Percentiles rank a stretch among this genome's conserved stretches.
Conservation (phyloP, 2,888 invertebrate species). For the Antheraea assamensis region DNA sequence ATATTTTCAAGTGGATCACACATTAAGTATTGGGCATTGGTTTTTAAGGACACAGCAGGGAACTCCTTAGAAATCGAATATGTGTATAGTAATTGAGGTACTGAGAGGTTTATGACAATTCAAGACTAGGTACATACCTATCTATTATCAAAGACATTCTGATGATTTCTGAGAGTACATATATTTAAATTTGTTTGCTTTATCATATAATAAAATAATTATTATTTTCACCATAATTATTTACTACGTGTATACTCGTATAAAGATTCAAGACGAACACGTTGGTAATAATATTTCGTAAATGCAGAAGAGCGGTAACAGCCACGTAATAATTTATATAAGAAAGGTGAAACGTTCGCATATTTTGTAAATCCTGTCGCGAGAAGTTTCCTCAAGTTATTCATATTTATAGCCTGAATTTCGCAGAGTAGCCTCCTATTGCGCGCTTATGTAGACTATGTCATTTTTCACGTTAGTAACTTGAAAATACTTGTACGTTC, state of each 20-base stretch:
- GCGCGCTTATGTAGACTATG: constrained; percentile 33
- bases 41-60: too few relatives aligned
- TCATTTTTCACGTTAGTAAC: constrained; percentile 31
- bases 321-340: constrained; percentile 45
- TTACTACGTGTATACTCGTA: too few relatives aligned
- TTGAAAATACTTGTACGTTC: constrained; percentile 8
- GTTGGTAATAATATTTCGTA: background rate
- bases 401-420: constrained; percentile 46
- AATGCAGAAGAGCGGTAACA: constrained; percentile 22
- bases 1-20: too few relatives aligned
- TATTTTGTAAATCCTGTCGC: constrained; percentile 52
- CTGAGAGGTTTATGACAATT: too few relatives aligned
- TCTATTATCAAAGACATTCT: too few relatives aligned
- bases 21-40: too few relatives aligned
- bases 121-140: too few relatives aligned
- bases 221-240: background rate
- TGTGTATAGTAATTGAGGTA: too few relatives aligned
- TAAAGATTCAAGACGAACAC: too few relatives aligned
- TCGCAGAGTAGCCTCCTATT: constrained; percentile 38
- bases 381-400: constrained; percentile 45
- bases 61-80: too few relatives aligned
- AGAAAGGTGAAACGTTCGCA: constrained; percentile 45
- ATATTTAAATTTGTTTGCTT: too few relatives aligned
- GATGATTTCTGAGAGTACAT: too few relatives aligned
- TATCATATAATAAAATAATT: background rate